Conservation (phyloP, 1,140 invertebrate species). For the Chymomyza costata region DNA sequence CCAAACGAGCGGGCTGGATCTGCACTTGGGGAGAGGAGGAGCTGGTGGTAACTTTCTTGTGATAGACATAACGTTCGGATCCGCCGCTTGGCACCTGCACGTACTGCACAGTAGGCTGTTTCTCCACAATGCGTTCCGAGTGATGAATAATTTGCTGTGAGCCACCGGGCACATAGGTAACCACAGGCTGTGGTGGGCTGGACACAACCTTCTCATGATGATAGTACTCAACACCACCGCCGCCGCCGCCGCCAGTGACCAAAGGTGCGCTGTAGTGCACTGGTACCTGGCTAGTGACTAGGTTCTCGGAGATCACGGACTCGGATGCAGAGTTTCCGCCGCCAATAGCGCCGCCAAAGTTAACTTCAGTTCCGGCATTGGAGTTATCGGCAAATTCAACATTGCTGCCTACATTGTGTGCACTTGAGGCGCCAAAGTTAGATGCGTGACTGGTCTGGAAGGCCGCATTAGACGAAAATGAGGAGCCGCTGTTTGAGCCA, state of each 20-base stretch:
- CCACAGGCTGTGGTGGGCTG: conserved; percentile 28
- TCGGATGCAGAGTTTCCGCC: conserved; percentile 20
- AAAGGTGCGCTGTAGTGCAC: conserved; percentile 13
- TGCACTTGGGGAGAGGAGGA: conserved; percentile 36
- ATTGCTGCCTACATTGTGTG: conserved; percentile 49
- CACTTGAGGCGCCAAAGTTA: conserved; percentile 43
- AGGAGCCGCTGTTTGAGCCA: conserved; percentile 24
- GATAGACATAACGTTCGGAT: conserved; percentile 52
- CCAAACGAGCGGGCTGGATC: conserved; percentile 26
- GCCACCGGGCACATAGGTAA: conserved; percentile 42
- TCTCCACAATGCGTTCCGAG: conserved; percentile 50
- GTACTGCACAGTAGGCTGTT: conserved; percentile 35
- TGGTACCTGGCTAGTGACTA: conserved; percentile 29
- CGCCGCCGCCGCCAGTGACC: conserved; percentile 27
- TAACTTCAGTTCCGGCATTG: conserved; percentile 50
- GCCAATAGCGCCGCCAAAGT: conserved; percentile 35
- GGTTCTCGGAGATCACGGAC: conserved; percentile 17
- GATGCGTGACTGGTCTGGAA: conserved; percentile 34
- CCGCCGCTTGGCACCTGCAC: conserved; percentile 40
- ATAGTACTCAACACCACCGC: conserved; percentile 43
- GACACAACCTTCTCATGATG: conserved; percentile 43
- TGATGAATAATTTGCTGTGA: conserved; percentile 55
- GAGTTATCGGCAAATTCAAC: conserved; percentile 46
- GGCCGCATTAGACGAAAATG: conserved; percentile 43
- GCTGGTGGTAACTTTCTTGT: conserved; percentile 48